phyloP scores from a whole-genome alignment of 2,113 vertebrate species.

The Tachysurus vachellii region DNA sequence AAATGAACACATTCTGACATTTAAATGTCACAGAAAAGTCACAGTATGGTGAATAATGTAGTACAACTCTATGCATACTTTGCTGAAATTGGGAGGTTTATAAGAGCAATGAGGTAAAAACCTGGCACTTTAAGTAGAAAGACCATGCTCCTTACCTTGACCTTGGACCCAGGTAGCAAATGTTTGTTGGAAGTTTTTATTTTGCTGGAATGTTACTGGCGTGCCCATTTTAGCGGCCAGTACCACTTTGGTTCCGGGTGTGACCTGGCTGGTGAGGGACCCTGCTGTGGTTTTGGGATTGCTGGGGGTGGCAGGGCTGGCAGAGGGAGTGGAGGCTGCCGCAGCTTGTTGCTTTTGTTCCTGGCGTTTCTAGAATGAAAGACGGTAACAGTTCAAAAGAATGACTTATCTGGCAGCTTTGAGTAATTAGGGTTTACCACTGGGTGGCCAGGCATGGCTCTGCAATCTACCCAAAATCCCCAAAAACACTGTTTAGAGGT shows the following conservation, averaged over 20 bases:
- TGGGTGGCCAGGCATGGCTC: neutral
- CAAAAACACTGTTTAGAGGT: too few species aligned
- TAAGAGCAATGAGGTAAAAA: neutral
- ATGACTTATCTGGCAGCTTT: neutral
- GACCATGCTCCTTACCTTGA: slow-evolving; percentile 64
- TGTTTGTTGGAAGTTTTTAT: slow-evolving; percentile 97
- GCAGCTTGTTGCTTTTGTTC: slow-evolving; percentile 76
- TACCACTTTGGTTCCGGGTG: slow-evolving; percentile 89
- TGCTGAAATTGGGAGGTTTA: neutral
- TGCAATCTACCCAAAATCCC: neutral
- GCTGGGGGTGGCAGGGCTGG: slow-evolving; percentile 72
- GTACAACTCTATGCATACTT: neutral
- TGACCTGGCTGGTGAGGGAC: slow-evolving; percentile 75
- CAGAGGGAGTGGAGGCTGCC: slow-evolving; percentile 69
- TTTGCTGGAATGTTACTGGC: slow-evolving; percentile 93
- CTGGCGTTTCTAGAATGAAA: slow-evolving; percentile 82
- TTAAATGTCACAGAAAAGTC: slow-evolving; percentile 26
- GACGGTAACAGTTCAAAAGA: neutral
- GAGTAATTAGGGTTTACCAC: neutral
- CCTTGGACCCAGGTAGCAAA: slow-evolving; percentile 95
- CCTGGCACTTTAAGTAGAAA: neutral
- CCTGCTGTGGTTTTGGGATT: slow-evolving; percentile 82
- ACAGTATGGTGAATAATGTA: neutral
- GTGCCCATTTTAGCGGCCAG: slow-evolving; percentile 90
- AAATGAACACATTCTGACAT: slow-evolving; percentile 19